phyloP scores from a whole-genome alignment of 2,888 invertebrate species.

The Leptogaster cylindrica region DNA sequence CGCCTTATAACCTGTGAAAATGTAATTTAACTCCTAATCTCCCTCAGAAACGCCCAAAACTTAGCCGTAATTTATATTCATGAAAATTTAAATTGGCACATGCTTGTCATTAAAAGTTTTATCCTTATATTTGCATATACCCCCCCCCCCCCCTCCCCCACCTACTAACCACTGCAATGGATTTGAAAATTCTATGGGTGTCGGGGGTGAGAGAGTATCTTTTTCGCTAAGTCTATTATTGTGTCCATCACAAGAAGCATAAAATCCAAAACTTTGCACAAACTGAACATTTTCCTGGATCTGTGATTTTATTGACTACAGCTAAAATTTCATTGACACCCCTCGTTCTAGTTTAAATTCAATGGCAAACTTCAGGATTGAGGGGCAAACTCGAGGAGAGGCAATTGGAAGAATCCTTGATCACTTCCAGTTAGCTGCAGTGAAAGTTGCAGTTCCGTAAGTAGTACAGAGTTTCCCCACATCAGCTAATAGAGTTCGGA shows the following conservation, averaged over 20 bases:
- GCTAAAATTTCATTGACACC: constrained; percentile 16
- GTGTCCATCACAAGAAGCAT: constrained; percentile 34
- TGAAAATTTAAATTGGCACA: constrained; percentile 49
- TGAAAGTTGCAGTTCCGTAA: neutral
- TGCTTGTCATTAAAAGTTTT: constrained; percentile 49
- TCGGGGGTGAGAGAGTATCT: constrained; percentile 31
- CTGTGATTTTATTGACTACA: constrained; percentile 32
- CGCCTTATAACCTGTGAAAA: constrained; percentile 22
- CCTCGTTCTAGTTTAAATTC: constrained; percentile 8
- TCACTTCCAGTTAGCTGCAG: neutral
- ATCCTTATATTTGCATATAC: constrained; percentile 47
- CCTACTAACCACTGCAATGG: too few relatives aligned
- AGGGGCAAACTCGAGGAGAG: too few relatives aligned
- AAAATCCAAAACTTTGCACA: constrained; percentile 26
- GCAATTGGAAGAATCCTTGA: constrained; percentile 4
- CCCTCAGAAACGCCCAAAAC: constrained; percentile 22
- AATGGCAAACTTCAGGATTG: neutral
- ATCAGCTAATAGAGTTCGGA: constrained; percentile 16
- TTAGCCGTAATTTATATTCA: constrained; percentile 47
- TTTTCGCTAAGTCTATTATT: constrained; percentile 29
- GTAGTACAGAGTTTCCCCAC: neutral
- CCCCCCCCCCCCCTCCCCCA: neutral
- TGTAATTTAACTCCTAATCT: constrained; percentile 38
- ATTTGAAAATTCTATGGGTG: too few relatives aligned
- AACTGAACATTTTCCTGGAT: constrained; percentile 28